Conservation (phyloP, 2,888 invertebrate species). For the Sminthurides aquaticus region DNA sequence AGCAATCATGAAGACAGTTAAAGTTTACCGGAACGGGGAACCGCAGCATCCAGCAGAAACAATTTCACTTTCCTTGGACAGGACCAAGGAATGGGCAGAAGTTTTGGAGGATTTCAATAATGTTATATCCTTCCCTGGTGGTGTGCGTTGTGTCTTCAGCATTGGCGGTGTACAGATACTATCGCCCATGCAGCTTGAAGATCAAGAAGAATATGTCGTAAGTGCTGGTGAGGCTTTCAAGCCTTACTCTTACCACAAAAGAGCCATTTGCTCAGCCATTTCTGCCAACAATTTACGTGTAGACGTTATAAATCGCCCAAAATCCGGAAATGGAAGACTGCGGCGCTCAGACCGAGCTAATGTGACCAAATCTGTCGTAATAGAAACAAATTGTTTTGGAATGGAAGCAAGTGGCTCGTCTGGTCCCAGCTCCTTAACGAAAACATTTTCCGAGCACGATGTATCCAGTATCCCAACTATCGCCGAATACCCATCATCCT, state of each 20-base stretch:
- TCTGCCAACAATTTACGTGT: neutral
- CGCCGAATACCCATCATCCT: constrained; percentile 16
- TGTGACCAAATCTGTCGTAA: constrained; percentile 36
- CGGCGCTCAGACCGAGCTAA: constrained; percentile 29
- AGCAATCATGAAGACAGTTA: constrained; percentile 18
- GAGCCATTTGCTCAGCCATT: constrained; percentile 3
- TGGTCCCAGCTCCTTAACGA: constrained; percentile 31
- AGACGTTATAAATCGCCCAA: constrained; percentile 16
- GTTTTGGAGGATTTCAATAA: constrained; percentile 29
- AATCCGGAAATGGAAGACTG: constrained; percentile 16
- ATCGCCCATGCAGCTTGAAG: constrained; percentile 28
- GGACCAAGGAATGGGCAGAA: constrained; percentile 32
- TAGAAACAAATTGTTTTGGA: constrained; percentile 27
- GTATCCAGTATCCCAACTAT: constrained; percentile 35
- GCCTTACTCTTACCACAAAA: constrained; percentile 8
- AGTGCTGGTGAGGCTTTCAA: constrained; percentile 33
- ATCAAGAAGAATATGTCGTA: constrained; percentile 33
- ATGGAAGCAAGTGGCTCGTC: constrained; percentile 15
- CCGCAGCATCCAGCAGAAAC: constrained; percentile 18
- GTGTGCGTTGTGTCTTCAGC: constrained; percentile 35
- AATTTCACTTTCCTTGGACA: constrained; percentile 23
- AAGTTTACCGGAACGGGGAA: constrained; percentile 37
- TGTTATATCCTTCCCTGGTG: constrained; percentile 24
- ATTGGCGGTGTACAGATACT: constrained; percentile 30
- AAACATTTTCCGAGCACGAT: constrained; percentile 42